phyloP scores from a whole-genome alignment of 1,140 invertebrate genomes.

The Drosophila repleta region DNA sequence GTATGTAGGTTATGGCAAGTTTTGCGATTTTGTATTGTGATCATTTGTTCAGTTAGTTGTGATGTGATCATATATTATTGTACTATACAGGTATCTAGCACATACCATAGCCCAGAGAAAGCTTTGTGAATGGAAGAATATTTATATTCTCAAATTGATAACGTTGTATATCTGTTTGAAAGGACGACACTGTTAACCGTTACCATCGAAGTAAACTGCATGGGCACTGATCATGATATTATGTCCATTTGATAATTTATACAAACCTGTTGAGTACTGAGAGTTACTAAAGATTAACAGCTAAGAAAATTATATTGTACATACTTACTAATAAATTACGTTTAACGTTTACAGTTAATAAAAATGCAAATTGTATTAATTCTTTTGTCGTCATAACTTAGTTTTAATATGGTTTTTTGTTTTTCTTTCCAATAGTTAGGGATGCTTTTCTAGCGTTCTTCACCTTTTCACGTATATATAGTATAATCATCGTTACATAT shows the following conservation, averaged over 20 bases:
- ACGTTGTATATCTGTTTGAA: conserved; percentile 7
- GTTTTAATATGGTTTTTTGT: conserved; percentile 55
- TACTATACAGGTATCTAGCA: conserved; percentile 10
- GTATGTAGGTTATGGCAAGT: conserved; percentile 7
- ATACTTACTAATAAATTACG: conserved; percentile 15
- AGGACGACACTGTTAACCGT: conserved; percentile 64
- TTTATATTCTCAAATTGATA: neutral
- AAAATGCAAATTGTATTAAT: conserved; percentile 46
- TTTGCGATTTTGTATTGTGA: conserved; percentile 37
- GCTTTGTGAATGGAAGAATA: conserved; percentile 9
- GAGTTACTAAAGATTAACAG: conserved; percentile 30
- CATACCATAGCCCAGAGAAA: conserved; percentile 11
- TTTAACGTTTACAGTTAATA: conserved; percentile 38
- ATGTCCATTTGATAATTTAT: conserved; percentile 66
- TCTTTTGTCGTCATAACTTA: conserved; percentile 69
- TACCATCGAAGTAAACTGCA: conserved; percentile 59
- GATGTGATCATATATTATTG: conserved; percentile 33
- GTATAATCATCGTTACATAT: conserved; percentile 42
- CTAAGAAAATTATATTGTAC: conserved; percentile 9
- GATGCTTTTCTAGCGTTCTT: conserved; percentile 56
- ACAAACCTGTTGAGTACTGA: conserved; percentile 49
- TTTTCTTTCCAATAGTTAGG: conserved; percentile 71
- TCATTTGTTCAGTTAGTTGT: conserved; percentile 46
- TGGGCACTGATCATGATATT: conserved; percentile 36
- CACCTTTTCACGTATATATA: conserved; percentile 27